These are phyloP conservation scores for Scolopax bukidnonensis DNA, from an alignment of 2,797 vertebrate species.

Conservation along the genomic window DNA sequence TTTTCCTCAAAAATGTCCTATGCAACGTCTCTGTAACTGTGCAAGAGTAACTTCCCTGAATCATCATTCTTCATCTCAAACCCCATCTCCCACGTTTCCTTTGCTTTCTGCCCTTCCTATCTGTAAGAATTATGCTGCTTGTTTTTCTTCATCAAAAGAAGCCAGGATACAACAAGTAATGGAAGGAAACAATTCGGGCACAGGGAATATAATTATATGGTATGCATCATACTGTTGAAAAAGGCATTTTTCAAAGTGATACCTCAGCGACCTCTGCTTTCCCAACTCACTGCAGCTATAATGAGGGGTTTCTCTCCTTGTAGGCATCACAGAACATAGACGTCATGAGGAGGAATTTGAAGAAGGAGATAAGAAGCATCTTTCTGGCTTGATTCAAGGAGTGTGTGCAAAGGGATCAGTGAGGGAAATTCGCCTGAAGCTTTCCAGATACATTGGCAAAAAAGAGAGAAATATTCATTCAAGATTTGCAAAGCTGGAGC, in stretches of 20 bases:
- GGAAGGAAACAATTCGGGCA: not conserved
- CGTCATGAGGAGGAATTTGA: not conserved
- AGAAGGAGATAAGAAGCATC: not conserved
- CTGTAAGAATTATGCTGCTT: not conserved
- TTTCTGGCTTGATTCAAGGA: constrained; percentile 16
- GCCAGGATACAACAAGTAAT: not conserved
- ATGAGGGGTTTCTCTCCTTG: not conserved
- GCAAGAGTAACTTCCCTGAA: not conserved
- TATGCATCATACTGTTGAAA: not conserved
- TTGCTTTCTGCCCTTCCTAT: not conserved
- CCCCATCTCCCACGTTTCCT: not conserved
- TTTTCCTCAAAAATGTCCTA: not conserved
- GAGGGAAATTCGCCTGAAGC: not conserved
- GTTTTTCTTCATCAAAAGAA: not conserved
- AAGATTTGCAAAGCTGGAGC: not conserved
- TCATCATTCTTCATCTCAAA: not conserved
- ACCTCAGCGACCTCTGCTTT: not conserved
- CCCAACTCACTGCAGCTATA: not conserved
- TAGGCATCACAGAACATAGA: not conserved
- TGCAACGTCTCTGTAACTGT: not conserved
- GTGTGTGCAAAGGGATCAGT: not conserved
- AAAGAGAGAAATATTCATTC: constrained; percentile 41
- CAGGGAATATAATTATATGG: not conserved
- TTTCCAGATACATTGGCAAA: constrained; percentile 14
- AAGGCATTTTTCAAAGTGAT: not conserved